A percentile compares a stretch with the other conserved stretches of the same genome.
Conservation (phyloP, 2,113 vertebrate genomes). For the Chamaetylas fuelleborni region DNA sequence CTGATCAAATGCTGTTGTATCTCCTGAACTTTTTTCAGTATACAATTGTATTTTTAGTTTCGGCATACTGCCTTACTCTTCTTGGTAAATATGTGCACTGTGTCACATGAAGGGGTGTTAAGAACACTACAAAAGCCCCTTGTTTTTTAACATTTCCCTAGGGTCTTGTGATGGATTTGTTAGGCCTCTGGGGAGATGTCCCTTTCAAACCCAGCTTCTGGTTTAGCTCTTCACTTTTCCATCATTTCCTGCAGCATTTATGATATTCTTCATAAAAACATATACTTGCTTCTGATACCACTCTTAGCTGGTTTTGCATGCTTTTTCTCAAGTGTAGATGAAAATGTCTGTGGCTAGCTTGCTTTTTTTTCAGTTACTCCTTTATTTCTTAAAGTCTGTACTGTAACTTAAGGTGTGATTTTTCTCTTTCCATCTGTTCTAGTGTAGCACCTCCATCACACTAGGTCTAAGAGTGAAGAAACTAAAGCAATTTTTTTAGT, state of each 20-base stretch:
- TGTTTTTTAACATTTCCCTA: neutral
- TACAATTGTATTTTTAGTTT: neutral
- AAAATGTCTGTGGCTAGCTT: neutral
- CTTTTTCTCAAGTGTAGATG: neutral
- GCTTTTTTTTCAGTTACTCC: neutral
- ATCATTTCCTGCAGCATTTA: neutral
- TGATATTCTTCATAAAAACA: neutral
- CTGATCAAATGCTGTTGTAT: neutral
- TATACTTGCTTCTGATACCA: neutral
- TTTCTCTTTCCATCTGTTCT: neutral
- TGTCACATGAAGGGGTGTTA: neutral
- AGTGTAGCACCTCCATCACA: neutral
- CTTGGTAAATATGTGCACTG: neutral
- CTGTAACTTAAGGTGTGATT: neutral
- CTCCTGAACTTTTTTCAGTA: neutral
- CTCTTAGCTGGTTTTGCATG: neutral
- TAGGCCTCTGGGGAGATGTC: neutral
- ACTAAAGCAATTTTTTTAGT: neutral
- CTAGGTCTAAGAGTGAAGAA: neutral
- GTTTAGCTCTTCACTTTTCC: neutral
- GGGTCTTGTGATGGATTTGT: neutral
- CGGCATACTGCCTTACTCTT: neutral
- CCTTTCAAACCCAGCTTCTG: slow-evolving; percentile 16
- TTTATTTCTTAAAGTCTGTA: neutral
- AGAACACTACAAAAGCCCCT: neutral